A percentile compares a stretch with the other conserved stretches of the same genome.
phyloP scores from a whole-genome alignment of 92 coral and sea anemone genomes.

The Palythoa caribaeorum region DNA sequence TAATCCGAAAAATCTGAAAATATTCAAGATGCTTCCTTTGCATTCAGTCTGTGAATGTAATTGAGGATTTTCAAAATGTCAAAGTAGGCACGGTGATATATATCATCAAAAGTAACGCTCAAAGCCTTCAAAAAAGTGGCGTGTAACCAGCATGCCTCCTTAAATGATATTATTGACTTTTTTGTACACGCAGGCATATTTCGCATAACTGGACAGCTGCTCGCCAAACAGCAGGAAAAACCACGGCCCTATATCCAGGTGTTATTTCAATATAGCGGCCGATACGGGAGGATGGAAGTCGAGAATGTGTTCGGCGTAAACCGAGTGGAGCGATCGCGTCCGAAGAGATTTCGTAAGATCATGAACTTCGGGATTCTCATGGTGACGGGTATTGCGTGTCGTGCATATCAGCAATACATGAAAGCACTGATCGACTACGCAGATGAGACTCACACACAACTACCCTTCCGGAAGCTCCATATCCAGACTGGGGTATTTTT shows the following conservation, averaged over 20 bases:
- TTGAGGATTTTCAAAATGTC: too few relatives aligned
- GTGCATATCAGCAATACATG: slow-evolving; percentile 34
- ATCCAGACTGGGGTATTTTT: not conserved
- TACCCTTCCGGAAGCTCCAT: slow-evolving; percentile 29
- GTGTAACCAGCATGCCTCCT: too few relatives aligned
- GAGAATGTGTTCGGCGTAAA: slow-evolving; percentile 20
- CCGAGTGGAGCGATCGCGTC: not conserved
- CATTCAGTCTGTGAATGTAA: too few relatives aligned
- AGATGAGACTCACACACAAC: not conserved
- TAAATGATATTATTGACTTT: not conserved
- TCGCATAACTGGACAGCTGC: not conserved
- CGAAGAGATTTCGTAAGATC: not conserved
- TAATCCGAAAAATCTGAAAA: too few relatives aligned
- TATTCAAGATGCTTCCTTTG: too few relatives aligned
- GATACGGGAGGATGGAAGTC: slow-evolving; percentile 30
- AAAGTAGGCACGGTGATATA: too few relatives aligned
- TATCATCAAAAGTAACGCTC: too few relatives aligned
- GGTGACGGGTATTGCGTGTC: not conserved
- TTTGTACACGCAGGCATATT: slow-evolving; percentile 1
- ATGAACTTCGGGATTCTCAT: slow-evolving; percentile 23
- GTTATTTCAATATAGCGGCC: slow-evolving; percentile 18
- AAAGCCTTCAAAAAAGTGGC: too few relatives aligned
- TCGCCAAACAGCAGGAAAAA: not conserved
- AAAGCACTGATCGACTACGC: not conserved
- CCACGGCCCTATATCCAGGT: slow-evolving; percentile 22